Base-by-base conservation (phyloP, 2,888 invertebrate genomes). In the Rapana venosa region DNA sequence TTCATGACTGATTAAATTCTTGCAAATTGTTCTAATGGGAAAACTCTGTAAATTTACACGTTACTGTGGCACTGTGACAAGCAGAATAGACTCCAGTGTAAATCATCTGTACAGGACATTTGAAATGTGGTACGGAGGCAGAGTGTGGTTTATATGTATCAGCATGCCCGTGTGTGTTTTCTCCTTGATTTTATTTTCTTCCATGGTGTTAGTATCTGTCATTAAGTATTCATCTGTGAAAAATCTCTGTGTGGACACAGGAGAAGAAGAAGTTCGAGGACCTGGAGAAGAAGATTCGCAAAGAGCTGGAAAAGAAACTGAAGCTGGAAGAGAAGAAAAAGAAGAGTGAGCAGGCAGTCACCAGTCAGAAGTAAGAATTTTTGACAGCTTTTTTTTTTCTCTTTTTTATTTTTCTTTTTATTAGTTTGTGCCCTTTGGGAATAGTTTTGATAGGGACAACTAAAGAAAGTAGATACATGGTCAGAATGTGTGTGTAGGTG, bases 221-320 rank as follows among this genome's bases (percentile, higher is more conserved):
- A 26, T 83, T 20, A 47, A 47, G 2, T 83, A 4, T 36, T n/a
- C 74, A n/a, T 35, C 15, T 47, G 47, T 47, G 47, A 47, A 79
- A 35, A 32, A 35, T 32, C 15, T 85, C 26, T 58, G 17, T 79
- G 4, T 79, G 15, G 15, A 15, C 47, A 36, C 77, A 88, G 88
- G 88, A 88, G 77, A 81, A 88, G 58, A 88, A 81, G 35, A 88
- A 22, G 36, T 6, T 32, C 5, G 26, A 79, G 36, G 89, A 89
- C 0, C 70, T 89, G 84, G 89, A 89, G 47, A 89, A 89, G 84
- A 89, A 89, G 77, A 89, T 89, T 22, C 84, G 89, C 4, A 83
- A 88, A 83, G 88, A 91, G 47, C 88, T 84, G 77, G 77, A 91
- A 56, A 47, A 89, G 87, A 81, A 90, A 56, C 32, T 81, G 47